Percentiles rank a stretch among this genome's conserved stretches.
Evolutionary conservation across 2,797 vertebrate species (phyloP).

Genomic region (Necrosyrtes monachus): DNA sequence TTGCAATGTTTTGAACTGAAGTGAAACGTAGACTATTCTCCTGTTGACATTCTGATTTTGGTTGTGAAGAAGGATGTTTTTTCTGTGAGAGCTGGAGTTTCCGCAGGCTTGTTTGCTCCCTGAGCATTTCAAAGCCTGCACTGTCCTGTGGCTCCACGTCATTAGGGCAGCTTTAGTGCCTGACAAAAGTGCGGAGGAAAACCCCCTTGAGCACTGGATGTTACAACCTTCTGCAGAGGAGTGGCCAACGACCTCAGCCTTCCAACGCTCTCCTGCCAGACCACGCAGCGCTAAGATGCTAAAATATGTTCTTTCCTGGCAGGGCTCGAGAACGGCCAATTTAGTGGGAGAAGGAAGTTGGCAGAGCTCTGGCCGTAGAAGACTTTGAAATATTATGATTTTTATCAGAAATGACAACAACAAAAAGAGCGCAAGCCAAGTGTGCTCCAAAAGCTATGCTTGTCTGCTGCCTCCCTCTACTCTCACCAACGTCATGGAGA

Average conservation of each 20-base stretch:
- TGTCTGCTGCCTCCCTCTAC: neutral
- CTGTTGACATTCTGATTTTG: neutral
- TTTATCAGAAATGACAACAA: constrained; percentile 47
- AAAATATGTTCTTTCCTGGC: constrained; percentile 30
- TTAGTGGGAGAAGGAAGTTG: constrained; percentile 31
- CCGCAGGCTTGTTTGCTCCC: neutral
- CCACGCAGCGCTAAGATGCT: neutral
- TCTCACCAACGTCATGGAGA: neutral
- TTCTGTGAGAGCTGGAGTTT: neutral
- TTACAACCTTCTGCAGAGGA: neutral
- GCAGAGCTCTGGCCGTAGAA: neutral
- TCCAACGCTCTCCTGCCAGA: neutral
- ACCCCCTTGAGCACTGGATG: neutral
- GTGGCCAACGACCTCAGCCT: neutral
- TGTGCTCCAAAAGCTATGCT: neutral
- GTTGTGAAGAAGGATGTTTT: neutral
- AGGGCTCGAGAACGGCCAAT: neutral
- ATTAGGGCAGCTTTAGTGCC: neutral
- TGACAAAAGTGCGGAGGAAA: neutral
- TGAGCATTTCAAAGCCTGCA: neutral
- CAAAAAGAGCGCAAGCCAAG: neutral
- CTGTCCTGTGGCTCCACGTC: neutral
- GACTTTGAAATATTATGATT: constrained; percentile 23
- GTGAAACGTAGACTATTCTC: neutral
- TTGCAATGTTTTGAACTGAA: neutral